phyloP scores from a whole-genome alignment of 2,113 vertebrate species.

The Osmerus mordax region DNA sequence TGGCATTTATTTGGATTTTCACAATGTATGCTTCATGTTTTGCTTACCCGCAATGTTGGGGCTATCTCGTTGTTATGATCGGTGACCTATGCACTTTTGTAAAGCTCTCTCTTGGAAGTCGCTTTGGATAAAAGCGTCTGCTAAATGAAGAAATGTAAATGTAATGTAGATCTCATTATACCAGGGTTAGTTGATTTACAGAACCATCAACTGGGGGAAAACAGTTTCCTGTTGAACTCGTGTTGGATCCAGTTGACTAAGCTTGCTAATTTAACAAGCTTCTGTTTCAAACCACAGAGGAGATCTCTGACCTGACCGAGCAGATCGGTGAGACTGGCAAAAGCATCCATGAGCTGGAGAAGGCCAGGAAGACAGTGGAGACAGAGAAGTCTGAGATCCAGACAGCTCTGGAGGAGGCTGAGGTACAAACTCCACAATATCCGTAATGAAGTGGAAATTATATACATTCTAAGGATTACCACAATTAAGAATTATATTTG shows the following conservation, averaged over 20 bases:
- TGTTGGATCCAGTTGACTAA: background rate
- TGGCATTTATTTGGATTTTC: too few relatives aligned
- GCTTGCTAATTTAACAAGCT: background rate
- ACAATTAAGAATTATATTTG: too few relatives aligned
- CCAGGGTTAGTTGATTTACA: too few relatives aligned
- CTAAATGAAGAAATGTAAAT: too few relatives aligned
- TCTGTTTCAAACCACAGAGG: background rate
- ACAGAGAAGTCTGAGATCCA: constrained; percentile 62
- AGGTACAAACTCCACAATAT: background rate
- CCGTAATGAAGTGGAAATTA: too few relatives aligned
- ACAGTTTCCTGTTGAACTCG: background rate
- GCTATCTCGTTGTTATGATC: too few relatives aligned
- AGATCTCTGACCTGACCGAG: constrained; percentile 4
- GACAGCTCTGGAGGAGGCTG: constrained; percentile 10
- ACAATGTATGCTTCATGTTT: too few relatives aligned
- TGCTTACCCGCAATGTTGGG: too few relatives aligned
- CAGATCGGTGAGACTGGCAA: constrained; percentile 65
- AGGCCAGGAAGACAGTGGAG: constrained; percentile 76
- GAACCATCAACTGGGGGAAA: background rate
- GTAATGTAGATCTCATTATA: background rate
- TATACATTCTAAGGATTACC: too few relatives aligned
- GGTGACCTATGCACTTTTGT: too few relatives aligned
- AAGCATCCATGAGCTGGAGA: constrained; percentile 76
- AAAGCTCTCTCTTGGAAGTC: too few relatives aligned
- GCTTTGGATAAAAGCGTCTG: too few relatives aligned